Evolutionary conservation across 2,888 invertebrate genomes (phyloP), one percentile per base, ranked within the genome.

Genomic region (Macrophya alboannulata): DNA sequence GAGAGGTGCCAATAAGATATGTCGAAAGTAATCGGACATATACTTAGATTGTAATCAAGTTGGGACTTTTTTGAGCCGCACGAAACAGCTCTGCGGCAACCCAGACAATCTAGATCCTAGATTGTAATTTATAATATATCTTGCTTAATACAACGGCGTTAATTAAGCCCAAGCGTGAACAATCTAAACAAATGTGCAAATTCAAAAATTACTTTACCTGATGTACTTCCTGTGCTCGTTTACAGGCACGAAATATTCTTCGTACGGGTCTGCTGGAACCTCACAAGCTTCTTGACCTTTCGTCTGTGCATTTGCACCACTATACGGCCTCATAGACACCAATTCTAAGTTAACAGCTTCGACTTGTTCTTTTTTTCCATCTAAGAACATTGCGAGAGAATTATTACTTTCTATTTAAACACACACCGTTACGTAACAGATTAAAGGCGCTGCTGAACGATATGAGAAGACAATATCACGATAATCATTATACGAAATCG

Each of bases 171-270:
- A 81, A 81, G 62, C 81, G 77, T 77, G 77, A 51, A 77, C 48
- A 40, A 62, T 37, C 62, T 81, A 62, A 43, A 77, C n/a, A 62
- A 65, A 81, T 81, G 40, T 43, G 62, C 40, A 40, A 62, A 84
- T 21, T n/a, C 9, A 74, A 59, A 85, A 62, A 65, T 59, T 1
- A 65, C 31, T 94, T 94, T 92, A 97, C 97, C 97, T 97, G 95
- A 97, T 97, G 92, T 96, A 97, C 94, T 97, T 97, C 92, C 96
- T 96, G 93, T 97, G 97, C 92, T 97, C 97, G 92, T 97, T 97
- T 88, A 97, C 97, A 48, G 97, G 97, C 87, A 97, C 97, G 93
- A 97, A 97, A 94, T 97, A 97, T 91, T 97, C 97, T 90, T 97
- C 97, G 92, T 97, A 97, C 6, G 97, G 96, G 92, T 97, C 97